Evolutionary conservation across 2,888 invertebrate genomes (phyloP).

Genomic region (Phyllotreta striolata): DNA sequence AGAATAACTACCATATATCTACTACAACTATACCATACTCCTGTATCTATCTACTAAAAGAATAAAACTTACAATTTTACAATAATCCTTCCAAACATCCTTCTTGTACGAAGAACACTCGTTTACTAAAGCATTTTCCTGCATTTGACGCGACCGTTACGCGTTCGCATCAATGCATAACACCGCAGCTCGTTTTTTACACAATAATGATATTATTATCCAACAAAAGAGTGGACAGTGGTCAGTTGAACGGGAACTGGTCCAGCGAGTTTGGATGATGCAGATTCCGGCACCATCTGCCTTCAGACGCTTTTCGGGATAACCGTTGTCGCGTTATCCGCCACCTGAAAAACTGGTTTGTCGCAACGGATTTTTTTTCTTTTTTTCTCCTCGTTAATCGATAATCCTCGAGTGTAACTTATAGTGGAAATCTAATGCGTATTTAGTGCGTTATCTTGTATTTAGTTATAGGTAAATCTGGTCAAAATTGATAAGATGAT

Average conservation of each 20-base stretch:
- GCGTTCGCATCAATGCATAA: background rate
- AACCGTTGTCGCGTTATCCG: slow-evolving; percentile 21
- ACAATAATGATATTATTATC: slow-evolving; percentile 27
- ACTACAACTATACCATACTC: background rate
- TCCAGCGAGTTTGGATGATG: slow-evolving; percentile 51
- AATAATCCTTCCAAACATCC: too few relatives aligned
- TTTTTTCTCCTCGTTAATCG: slow-evolving; percentile 16
- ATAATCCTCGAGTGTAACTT: too few relatives aligned
- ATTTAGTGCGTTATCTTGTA: too few relatives aligned
- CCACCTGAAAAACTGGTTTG: slow-evolving; percentile 54
- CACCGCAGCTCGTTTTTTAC: slow-evolving; percentile 32
- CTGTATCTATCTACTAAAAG: background rate
- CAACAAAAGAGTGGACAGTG: slow-evolving; percentile 53
- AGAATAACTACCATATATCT: too few relatives aligned
- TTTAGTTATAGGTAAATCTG: too few relatives aligned
- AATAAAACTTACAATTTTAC: slow-evolving; percentile 3
- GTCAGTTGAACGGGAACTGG: slow-evolving; percentile 56
- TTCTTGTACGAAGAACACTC: too few relatives aligned
- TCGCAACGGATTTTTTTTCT: slow-evolving; percentile 37
- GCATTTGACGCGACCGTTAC: slow-evolving; percentile 11
- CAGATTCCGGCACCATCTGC: slow-evolving; percentile 58
- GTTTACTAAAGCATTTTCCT: too few relatives aligned
- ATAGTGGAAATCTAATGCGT: too few relatives aligned
- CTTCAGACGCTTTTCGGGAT: slow-evolving; percentile 27
- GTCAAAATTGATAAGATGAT: too few relatives aligned